These are phyloP conservation scores for Pelecanoides urinatrix DNA, from an alignment of 2,113 vertebrate species.

Conservation along the genomic window DNA sequence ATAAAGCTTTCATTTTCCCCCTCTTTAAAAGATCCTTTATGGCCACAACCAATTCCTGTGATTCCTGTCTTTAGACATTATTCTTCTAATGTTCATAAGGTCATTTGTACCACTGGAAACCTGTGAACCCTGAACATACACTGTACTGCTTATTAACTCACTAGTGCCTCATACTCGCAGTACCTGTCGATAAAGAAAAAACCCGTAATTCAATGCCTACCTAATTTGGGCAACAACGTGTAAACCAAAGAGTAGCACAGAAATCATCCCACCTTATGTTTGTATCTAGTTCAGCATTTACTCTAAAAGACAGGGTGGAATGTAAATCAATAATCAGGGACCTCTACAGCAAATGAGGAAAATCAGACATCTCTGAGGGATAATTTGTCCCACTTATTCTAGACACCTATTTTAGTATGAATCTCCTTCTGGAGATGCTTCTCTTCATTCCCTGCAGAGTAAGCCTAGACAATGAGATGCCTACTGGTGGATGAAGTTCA, in stretches of 20 bases:
- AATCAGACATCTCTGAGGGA: neutral
- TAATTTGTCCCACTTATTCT: constrained; percentile 27
- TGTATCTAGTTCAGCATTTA: neutral
- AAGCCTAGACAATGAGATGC: neutral
- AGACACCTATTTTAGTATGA: neutral
- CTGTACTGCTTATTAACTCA: neutral
- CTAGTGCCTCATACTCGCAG: neutral
- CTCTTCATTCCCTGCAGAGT: neutral
- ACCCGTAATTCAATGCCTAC: neutral
- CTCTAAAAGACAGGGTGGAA: neutral
- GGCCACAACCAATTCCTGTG: neutral
- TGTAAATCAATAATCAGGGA: neutral
- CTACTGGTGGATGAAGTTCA: neutral
- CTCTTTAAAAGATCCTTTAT: neutral
- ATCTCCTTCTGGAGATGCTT: neutral
- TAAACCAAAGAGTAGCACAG: neutral
- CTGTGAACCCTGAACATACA: neutral
- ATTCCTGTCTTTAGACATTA: neutral
- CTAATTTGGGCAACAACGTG: neutral
- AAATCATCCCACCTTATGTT: neutral
- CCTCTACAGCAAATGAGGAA: neutral
- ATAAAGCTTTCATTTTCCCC: neutral
- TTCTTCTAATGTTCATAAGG: neutral
- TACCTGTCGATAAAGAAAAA: neutral
- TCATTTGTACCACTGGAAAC: neutral